A percentile compares a stretch with the other conserved stretches of the same genome.
Conservation (phyloP, 2,113 vertebrate species). For the Apistogramma diplotaenia region DNA sequence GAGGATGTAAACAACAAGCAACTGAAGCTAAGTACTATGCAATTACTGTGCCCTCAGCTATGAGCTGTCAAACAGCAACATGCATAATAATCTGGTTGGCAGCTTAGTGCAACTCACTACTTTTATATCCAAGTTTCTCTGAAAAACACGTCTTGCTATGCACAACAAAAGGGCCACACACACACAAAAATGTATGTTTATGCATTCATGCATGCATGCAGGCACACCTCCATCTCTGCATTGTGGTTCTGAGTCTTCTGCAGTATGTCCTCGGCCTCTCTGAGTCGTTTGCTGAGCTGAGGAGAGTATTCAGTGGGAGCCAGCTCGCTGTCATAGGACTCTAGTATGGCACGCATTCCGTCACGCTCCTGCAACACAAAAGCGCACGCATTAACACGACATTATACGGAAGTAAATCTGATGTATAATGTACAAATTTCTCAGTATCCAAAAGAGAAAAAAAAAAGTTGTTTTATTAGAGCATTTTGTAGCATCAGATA, state of each 20-base stretch:
- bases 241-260: conserved; percentile 86
- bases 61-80: neutral
- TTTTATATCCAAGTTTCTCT: neutral
- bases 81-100: neutral
- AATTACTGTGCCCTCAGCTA: neutral
- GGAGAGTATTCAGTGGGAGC: conserved; percentile 83
- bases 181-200: neutral
- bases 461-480: neutral
- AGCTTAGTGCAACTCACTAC: neutral
- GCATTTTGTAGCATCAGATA: neutral
- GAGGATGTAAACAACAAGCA: neutral
- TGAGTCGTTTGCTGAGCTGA: conserved; percentile 85
- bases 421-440: neutral
- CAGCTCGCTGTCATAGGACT: conserved; percentile 92
- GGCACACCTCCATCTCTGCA: conserved; percentile 86
- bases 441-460: neutral
- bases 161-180: neutral
- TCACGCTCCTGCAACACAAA: conserved; percentile 85
- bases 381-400: neutral
- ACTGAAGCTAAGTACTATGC: neutral
- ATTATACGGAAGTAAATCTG: neutral
- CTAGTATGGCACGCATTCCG: conserved; percentile 91
- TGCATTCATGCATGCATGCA: neutral
- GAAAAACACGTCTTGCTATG: neutral
- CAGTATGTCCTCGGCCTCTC: conserved; percentile 88